Conservation (phyloP, 37 sponge, comb jelly and placozoan genomes). For the Tethya wilhelma region DNA sequence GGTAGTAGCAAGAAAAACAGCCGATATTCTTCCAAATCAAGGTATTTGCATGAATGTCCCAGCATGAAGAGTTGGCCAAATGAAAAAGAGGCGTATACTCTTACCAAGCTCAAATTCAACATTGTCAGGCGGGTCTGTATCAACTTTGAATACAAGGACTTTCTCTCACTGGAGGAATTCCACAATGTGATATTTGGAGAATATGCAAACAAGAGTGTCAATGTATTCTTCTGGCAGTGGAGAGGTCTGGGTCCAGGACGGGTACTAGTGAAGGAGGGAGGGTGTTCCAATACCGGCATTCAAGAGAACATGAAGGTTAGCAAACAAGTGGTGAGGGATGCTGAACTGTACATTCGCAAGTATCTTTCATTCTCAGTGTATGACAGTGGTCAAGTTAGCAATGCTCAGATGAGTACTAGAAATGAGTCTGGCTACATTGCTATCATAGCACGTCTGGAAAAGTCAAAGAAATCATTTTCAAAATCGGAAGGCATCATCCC, state of each 20-base stretch:
- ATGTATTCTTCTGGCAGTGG: constrained; percentile 46
- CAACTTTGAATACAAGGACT: constrained; percentile 21
- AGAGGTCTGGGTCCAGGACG: constrained; percentile 25
- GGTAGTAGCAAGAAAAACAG: neutral
- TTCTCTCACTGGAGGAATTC: constrained; percentile 17
- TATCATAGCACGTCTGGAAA: constrained; percentile 37
- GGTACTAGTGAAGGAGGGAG: constrained; percentile 6
- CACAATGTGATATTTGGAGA: constrained; percentile 6
- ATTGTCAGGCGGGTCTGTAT: constrained; percentile 31
- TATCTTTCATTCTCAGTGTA: too few relatives aligned
- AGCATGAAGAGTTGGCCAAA: neutral
- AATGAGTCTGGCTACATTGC: constrained; percentile 3
- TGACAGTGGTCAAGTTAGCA: neutral
- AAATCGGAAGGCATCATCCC: neutral
- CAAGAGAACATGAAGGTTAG: constrained; percentile 33
- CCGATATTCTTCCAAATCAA: neutral
- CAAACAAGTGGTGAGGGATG: constrained; percentile 2
- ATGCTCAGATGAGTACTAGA: neutral
- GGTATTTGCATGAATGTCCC: neutral
- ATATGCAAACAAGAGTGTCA: neutral
- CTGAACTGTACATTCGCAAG: constrained; percentile 14
- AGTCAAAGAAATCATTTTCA: neutral
- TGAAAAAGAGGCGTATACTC: neutral
- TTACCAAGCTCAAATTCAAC: neutral
- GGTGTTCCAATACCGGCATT: neutral